A percentile compares a stretch with the other conserved stretches of the same genome.
Evolutionary conservation across 2,113 vertebrate species (phyloP).

Genomic region (Mustela lutreola): DNA sequence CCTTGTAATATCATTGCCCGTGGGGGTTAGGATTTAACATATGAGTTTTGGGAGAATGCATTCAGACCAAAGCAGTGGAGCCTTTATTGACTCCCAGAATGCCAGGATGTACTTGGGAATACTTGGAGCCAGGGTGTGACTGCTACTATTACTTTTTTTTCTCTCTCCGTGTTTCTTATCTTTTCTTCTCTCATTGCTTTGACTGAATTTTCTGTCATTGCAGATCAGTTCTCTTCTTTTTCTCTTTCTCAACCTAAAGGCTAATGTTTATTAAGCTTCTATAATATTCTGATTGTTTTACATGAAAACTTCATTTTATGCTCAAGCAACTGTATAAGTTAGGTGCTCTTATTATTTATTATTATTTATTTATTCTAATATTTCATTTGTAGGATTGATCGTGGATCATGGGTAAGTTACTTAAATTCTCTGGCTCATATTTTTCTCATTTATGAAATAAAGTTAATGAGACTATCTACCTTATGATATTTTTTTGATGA

Average conservation of each 20-base stretch:
- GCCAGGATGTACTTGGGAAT: neutral
- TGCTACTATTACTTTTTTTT: constrained; percentile 1
- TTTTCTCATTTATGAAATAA: constrained; percentile 47
- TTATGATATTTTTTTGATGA: neutral
- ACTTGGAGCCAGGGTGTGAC: neutral
- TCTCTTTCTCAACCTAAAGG: neutral
- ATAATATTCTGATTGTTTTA: neutral
- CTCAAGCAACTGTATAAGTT: neutral
- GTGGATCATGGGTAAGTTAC: neutral
- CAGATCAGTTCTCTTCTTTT: constrained; percentile 14
- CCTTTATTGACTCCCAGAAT: neutral
- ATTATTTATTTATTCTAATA: neutral
- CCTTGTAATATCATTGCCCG: neutral
- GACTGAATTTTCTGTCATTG: neutral
- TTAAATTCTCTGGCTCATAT: neutral
- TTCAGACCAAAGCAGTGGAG: neutral
- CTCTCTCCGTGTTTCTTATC: constrained; percentile 15
- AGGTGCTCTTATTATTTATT: neutral
- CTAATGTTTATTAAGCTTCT: constrained; percentile 40
- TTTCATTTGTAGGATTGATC: neutral
- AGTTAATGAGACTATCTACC: neutral
- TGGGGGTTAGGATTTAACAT: neutral
- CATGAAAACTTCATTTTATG: constrained; percentile 19
- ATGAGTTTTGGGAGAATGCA: neutral
- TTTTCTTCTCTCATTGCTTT: neutral